phyloP scores from a whole-genome alignment of 1,140 invertebrate species.

The Drosophila kanapiae region DNA sequence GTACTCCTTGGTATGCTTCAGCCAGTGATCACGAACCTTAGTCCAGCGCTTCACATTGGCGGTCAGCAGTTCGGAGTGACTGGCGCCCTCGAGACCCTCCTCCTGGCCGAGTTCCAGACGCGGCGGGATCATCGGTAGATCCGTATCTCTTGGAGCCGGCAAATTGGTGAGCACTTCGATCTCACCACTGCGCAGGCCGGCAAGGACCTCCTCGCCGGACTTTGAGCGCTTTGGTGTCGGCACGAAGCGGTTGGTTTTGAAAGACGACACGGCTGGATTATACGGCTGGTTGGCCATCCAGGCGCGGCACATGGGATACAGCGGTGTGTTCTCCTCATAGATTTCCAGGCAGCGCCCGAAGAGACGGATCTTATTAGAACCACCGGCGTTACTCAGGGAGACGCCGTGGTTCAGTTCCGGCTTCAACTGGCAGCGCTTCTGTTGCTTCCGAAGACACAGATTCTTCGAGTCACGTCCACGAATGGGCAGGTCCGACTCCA shows the following conservation, averaged over 20 bases:
- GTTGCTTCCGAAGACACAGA: slow-evolving; percentile 61
- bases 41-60: slow-evolving; percentile 87
- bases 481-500: slow-evolving; percentile 67
- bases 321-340: slow-evolving; percentile 93
- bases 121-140: slow-evolving; percentile 87
- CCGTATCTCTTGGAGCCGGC: slow-evolving; percentile 86
- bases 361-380: slow-evolving; percentile 96
- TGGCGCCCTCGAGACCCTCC: slow-evolving; percentile 85
- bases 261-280: slow-evolving; percentile 85
- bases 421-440: slow-evolving; percentile 50
- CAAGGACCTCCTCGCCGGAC: slow-evolving; percentile 64
- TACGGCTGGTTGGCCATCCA: slow-evolving; percentile 97
- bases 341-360: slow-evolving; percentile 97
- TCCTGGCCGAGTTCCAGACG: slow-evolving; percentile 82
- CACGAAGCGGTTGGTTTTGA: slow-evolving; percentile 64
- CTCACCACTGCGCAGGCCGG: slow-evolving; percentile 57
- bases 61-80: slow-evolving; percentile 85
- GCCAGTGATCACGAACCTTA: slow-evolving; percentile 86
- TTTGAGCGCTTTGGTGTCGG: slow-evolving; percentile 61
- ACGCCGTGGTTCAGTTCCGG: slow-evolving; percentile 26
- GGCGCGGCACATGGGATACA: slow-evolving; percentile 97
- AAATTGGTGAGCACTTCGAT: slow-evolving; percentile 83
- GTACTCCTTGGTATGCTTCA: slow-evolving; percentile 86
- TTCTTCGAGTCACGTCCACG: slow-evolving; percentile 74
- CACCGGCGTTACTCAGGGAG: slow-evolving; percentile 81